Conservation (phyloP, 2,888 invertebrate species). For the Mystacides longicornis region DNA sequence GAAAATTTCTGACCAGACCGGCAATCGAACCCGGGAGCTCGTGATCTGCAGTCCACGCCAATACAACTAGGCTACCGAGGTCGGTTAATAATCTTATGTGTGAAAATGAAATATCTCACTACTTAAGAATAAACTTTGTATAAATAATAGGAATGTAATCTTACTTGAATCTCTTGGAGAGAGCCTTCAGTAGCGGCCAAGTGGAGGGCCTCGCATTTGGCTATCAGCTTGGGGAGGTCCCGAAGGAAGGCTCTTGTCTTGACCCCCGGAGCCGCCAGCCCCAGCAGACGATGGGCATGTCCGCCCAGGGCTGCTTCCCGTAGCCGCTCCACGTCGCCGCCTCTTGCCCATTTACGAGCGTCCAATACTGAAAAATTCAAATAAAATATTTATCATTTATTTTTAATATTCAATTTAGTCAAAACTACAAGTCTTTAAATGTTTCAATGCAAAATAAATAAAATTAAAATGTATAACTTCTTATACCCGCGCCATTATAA, state of each 20-base stretch:
- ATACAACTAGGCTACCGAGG: too few relatives aligned
- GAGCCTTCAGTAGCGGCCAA: constrained; percentile 67
- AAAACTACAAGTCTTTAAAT: too few relatives aligned
- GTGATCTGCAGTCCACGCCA: too few relatives aligned
- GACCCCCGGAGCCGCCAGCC: constrained; percentile 55
- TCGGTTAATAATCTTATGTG: too few relatives aligned
- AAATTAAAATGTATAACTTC: too few relatives aligned
- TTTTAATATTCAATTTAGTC: neutral
- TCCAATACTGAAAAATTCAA: constrained; percentile 34
- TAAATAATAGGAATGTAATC: too few relatives aligned
- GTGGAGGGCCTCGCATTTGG: constrained; percentile 69
- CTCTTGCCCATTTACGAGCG: constrained; percentile 39
- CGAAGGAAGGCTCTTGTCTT: constrained; percentile 58
- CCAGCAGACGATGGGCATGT: constrained; percentile 59
- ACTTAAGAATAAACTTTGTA: too few relatives aligned
- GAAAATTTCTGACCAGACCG: too few relatives aligned
- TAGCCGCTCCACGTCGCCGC: constrained; percentile 38
- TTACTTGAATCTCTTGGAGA: constrained; percentile 56
- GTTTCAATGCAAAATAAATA: too few relatives aligned
- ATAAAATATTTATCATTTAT: neutral
- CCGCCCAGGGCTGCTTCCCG: constrained; percentile 44
- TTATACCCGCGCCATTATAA: too few relatives aligned
- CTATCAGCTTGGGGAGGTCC: constrained; percentile 61
- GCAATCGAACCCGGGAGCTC: too few relatives aligned
- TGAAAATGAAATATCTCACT: too few relatives aligned